Evolutionary conservation across 2,888 invertebrate genomes (phyloP), one percentile per base, ranked within the genome.

Genomic region (Ashinkailepas kermadecensis): DNA sequence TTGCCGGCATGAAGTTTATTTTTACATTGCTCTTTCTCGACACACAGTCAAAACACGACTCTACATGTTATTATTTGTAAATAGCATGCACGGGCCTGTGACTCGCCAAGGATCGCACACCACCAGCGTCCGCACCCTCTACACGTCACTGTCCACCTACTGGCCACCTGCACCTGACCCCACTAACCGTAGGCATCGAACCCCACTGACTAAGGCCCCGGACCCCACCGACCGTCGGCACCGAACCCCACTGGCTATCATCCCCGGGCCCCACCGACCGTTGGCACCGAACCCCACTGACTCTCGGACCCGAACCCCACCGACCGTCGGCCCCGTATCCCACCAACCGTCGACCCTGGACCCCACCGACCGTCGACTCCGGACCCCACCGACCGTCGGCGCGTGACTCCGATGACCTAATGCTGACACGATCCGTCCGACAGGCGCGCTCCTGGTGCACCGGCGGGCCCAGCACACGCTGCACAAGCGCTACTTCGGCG

Each of bases 401-500:
- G 7, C 64, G 64, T 64, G 21, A 64, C n/a, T 10, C 10, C 10
- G 21, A 21, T 3, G 39, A 39, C 39, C 39, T 39, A 21, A 8
- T n/a, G 9, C 64, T 21, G 64, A 64, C 64, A 21, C n/a, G 64
- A 64, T n/a, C n/a, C 23, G 57, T 9, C 59, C 23, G 59, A 39
- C 70, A 84, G 84, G 84, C 12, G 83, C 83, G 64, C 81, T 84
- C 56, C 79, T 84, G 82, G 81, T 83, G 56, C 62, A 81, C 54
- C 80, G 79, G 6, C 79, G 83, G 39, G 83, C 84, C 2, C 84
- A 83, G 81, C 83, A 89, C 85, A 88, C 91, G 13, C 88, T 96
- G 83, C 89, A 90, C 82, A 90, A 91, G 80, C 93, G 87, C 81
- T 97, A 95, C 87, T 97, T 95, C 89, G 97, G 97, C 39, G 99